Conservation (phyloP, 2,113 vertebrate genomes). For the Otolemur garnettii region DNA sequence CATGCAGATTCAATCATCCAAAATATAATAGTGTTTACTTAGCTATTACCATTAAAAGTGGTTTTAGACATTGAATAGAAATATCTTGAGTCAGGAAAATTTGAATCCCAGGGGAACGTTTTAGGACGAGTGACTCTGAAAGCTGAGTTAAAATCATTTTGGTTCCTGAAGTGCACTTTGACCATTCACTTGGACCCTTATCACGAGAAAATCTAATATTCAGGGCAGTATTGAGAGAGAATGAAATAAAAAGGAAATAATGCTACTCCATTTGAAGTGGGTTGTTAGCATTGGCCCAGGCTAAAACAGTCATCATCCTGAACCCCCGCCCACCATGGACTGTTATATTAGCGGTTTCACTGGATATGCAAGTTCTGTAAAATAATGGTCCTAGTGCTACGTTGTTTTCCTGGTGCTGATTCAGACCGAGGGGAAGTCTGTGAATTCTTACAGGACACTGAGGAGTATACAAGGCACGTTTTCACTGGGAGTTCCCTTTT, state of each 20-base stretch:
- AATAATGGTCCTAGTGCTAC: background rate
- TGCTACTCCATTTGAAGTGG: background rate
- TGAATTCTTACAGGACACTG: background rate
- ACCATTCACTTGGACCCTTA: constrained; percentile 36
- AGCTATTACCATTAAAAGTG: constrained; percentile 66
- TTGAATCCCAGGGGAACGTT: constrained; percentile 44
- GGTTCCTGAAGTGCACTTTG: constrained; percentile 61
- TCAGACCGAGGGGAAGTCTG: background rate
- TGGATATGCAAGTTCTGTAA: background rate
- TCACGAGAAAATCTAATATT: constrained; percentile 65
- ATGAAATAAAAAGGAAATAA: constrained; percentile 60
- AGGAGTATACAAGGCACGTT: background rate
- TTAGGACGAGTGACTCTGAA: constrained; percentile 40
- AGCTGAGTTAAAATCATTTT: constrained; percentile 66
- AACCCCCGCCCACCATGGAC: background rate
- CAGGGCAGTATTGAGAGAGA: constrained; percentile 25
- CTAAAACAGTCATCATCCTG: constrained; percentile 42
- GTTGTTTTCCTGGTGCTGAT: background rate
- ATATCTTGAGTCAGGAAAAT: constrained; percentile 69
- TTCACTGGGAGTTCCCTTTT: background rate
- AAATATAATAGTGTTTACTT: constrained; percentile 71
- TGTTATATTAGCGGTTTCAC: background rate
- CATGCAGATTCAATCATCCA: constrained; percentile 67
- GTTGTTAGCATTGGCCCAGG: constrained; percentile 1
- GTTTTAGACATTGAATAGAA: constrained; percentile 55